phyloP scores from a whole-genome alignment of 2,888 invertebrate genomes.

The Chrysopilus asiliformis region DNA sequence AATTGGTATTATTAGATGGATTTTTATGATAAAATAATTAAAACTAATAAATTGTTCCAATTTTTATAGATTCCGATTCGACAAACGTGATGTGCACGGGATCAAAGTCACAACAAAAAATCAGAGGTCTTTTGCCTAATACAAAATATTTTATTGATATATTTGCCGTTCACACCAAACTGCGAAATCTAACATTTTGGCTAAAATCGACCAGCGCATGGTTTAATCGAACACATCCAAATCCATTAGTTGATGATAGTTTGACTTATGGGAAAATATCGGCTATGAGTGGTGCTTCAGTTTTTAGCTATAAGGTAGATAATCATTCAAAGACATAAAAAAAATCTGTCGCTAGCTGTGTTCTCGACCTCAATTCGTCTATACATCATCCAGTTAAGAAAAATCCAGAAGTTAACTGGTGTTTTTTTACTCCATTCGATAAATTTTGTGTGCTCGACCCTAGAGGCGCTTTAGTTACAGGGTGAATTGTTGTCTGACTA shows the following conservation, averaged over 20 bases:
- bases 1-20: too few species aligned
- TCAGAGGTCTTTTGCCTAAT: conserved; percentile 27
- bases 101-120: conserved; percentile 27
- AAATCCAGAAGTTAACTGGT: too few species aligned
- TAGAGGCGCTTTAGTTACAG: too few species aligned
- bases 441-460: too few species aligned
- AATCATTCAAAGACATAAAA: too few species aligned
- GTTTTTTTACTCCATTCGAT: too few species aligned
- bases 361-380: too few species aligned
- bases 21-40: too few species aligned
- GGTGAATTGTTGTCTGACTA: too few species aligned
- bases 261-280: conserved; percentile 38
- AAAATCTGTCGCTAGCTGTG: too few species aligned
- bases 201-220: conserved; percentile 25
- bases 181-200: conserved; percentile 30
- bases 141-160: conserved; percentile 31
- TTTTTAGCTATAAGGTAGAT: conserved; percentile 43
- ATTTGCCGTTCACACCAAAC: conserved; percentile 31
- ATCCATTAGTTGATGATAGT: conserved; percentile 37
- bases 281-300: conserved; percentile 39
- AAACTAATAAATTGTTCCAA: too few species aligned
- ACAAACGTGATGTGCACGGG: conserved; percentile 33
- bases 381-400: too few species aligned
- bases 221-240: conserved; percentile 33
- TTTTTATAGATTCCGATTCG: conserved; percentile 14